A percentile compares a stretch with the other conserved stretches of the same genome.
These are phyloP conservation scores for Linyphia triangularis DNA, from an alignment of 2,888 invertebrate genomes.

Conservation along the genomic window DNA sequence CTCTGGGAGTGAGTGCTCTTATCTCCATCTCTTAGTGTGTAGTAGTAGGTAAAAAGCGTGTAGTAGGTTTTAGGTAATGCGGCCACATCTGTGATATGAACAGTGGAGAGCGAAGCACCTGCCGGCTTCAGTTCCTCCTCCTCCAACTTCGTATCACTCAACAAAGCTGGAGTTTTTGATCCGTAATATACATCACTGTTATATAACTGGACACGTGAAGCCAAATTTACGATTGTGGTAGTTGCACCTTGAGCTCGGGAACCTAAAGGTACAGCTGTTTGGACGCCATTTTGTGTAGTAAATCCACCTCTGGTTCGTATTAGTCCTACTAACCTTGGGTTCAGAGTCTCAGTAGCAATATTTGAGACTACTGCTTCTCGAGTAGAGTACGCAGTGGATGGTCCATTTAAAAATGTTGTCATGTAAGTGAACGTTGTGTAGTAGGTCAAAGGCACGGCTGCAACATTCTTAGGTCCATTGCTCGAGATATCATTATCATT, in stretches of 20 bases:
- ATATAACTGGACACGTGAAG: slow-evolving; percentile 76
- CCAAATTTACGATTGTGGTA: slow-evolving; percentile 77
- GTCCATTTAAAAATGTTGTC: slow-evolving; percentile 77
- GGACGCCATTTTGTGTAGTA: slow-evolving; percentile 50
- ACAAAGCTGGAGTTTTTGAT: slow-evolving; percentile 3
- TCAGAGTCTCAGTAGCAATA: slow-evolving; percentile 74
- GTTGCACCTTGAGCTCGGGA: slow-evolving; percentile 70
- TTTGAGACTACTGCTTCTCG: slow-evolving; percentile 76
- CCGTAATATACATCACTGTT: slow-evolving; percentile 76
- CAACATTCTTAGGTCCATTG: background rate
- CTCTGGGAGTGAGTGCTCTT: slow-evolving; percentile 76
- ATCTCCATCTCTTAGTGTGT: slow-evolving; percentile 75
- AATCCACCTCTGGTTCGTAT: slow-evolving; percentile 73
- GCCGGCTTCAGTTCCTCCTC: slow-evolving; percentile 8
- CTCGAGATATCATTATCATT: slow-evolving; percentile 9
- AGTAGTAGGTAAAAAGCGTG: slow-evolving; percentile 76
- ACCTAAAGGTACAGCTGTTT: slow-evolving; percentile 69
- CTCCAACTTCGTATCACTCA: background rate
- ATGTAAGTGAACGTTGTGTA: slow-evolving; percentile 77
- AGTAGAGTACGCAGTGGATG: slow-evolving; percentile 76
- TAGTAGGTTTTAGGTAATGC: slow-evolving; percentile 75
- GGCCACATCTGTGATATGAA: slow-evolving; percentile 71
- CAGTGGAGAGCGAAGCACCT: slow-evolving; percentile 4
- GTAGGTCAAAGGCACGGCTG: slow-evolving; percentile 76
- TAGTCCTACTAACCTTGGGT: slow-evolving; percentile 58